Conservation (phyloP, 1,140 invertebrate genomes). For the Plectrocnemia conspersa region DNA sequence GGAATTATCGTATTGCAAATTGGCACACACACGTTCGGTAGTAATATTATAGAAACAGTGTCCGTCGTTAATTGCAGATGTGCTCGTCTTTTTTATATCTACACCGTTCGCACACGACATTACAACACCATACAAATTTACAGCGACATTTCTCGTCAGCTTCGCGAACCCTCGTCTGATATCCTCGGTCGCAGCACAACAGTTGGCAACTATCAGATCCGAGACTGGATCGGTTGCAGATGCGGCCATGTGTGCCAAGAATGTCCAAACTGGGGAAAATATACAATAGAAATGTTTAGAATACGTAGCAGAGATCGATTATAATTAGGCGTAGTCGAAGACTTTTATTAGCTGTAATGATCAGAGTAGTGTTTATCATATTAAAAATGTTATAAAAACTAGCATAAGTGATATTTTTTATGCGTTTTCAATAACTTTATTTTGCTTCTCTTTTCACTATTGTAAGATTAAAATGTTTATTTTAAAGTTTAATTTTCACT, state of each 20-base stretch:
- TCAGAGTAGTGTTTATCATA: too few relatives aligned
- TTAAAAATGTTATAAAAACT: too few relatives aligned
- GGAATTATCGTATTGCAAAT: constrained; percentile 11
- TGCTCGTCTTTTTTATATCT: constrained; percentile 74
- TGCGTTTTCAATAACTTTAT: too few relatives aligned
- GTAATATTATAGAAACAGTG: background rate
- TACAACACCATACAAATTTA: constrained; percentile 90
- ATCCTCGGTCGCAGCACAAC: constrained; percentile 89
- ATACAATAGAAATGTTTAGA: background rate
- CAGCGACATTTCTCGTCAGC: constrained; percentile 89
- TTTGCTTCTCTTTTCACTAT: too few relatives aligned
- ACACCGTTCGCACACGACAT: constrained; percentile 82
- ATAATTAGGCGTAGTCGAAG: too few relatives aligned
- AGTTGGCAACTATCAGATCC: constrained; percentile 77
- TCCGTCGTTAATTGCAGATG: constrained; percentile 70
- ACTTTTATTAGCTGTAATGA: too few relatives aligned
- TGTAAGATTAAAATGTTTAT: too few relatives aligned
- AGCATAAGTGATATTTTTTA: too few relatives aligned
- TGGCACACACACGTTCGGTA: constrained; percentile 9
- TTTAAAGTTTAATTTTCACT: too few relatives aligned
- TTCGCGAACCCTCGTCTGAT: constrained; percentile 79
- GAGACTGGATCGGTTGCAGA: constrained; percentile 76
- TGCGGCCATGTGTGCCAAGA: constrained; percentile 75
- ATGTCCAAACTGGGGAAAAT: constrained; percentile 38
- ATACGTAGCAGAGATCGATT: background rate